Conservation (phyloP, 2,113 vertebrate species). For the Hyaena hyaena region DNA sequence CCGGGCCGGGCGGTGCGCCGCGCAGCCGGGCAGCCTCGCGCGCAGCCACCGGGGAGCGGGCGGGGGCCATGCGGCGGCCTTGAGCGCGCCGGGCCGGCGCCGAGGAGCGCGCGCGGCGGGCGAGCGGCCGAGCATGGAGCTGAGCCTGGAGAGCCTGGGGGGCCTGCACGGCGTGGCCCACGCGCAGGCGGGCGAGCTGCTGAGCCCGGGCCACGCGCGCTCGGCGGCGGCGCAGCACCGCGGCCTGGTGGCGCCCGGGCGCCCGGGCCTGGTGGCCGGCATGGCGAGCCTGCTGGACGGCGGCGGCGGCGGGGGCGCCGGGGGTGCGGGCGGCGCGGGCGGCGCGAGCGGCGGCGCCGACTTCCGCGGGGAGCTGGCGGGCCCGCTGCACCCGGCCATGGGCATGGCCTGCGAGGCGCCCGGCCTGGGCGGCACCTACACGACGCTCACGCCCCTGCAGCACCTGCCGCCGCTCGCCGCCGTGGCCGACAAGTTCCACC, state of each 20-base stretch:
- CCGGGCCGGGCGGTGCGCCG: slow-evolving; percentile 54
- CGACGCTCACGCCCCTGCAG: slow-evolving; percentile 96
- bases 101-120: slow-evolving; percentile 51
- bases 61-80: slow-evolving; percentile 66
- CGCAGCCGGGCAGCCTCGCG: slow-evolving; percentile 51
- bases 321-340: slow-evolving; percentile 94
- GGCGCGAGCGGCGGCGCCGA: slow-evolving; percentile 94
- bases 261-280: slow-evolving; percentile 92
- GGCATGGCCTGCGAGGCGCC: slow-evolving; percentile 97
- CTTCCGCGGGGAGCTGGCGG: slow-evolving; percentile 94
- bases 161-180: slow-evolving; percentile 94
- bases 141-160: slow-evolving; percentile 97
- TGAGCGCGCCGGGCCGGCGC: slow-evolving; percentile 69
- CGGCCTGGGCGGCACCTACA: slow-evolving; percentile 95
- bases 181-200: slow-evolving; percentile 93
- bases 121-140: slow-evolving; percentile 91
- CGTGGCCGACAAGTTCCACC: slow-evolving; percentile 97
- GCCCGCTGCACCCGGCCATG: slow-evolving; percentile 96
- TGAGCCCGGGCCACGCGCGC: slow-evolving; percentile 94
- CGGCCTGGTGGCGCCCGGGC: slow-evolving; percentile 93
- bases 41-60: slow-evolving; percentile 66
- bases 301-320: slow-evolving; percentile 90
- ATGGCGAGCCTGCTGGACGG: slow-evolving; percentile 88
- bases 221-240: slow-evolving; percentile 92
- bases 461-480: slow-evolving; percentile 97